Evolutionary conservation across 2,113 vertebrate genomes (phyloP).

Genomic region (Microcebus tavaratra): DNA sequence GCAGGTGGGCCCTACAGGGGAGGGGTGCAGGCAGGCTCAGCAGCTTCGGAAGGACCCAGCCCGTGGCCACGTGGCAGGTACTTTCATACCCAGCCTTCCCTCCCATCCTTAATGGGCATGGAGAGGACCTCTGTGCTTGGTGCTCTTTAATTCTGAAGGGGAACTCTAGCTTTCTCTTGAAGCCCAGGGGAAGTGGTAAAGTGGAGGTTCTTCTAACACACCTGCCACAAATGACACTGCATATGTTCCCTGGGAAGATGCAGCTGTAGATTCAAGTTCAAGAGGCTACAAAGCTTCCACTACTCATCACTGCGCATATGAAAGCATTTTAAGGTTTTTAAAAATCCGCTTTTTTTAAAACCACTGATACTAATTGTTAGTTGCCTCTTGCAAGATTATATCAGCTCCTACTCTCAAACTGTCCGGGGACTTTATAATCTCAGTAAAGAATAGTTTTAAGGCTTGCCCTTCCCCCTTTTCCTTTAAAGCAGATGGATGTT

Average conservation of each 20-base stretch:
- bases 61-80: no score
- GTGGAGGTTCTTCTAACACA: background rate
- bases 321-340: background rate
- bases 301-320: no score
- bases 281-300: no score
- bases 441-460: background rate
- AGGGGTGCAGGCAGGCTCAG: no score
- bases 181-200: background rate
- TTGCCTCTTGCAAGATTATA: background rate
- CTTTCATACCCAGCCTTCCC: no score
- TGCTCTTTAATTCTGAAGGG: no score
- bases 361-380: background rate
- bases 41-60: no score
- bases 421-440: background rate
- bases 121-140: no score
- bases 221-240: rapidly evolving
- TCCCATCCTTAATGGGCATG: no score
- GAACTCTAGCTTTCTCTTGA: no score
- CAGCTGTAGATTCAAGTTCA: background rate
- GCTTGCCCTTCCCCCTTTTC: rapidly evolving
- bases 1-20: no score
- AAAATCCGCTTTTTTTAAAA: background rate
- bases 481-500: background rate
- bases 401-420: background rate
- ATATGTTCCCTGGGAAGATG: background rate